Evolutionary conservation across 2,888 invertebrate species (phyloP).

Genomic region (Megalurothrips usitatus): DNA sequence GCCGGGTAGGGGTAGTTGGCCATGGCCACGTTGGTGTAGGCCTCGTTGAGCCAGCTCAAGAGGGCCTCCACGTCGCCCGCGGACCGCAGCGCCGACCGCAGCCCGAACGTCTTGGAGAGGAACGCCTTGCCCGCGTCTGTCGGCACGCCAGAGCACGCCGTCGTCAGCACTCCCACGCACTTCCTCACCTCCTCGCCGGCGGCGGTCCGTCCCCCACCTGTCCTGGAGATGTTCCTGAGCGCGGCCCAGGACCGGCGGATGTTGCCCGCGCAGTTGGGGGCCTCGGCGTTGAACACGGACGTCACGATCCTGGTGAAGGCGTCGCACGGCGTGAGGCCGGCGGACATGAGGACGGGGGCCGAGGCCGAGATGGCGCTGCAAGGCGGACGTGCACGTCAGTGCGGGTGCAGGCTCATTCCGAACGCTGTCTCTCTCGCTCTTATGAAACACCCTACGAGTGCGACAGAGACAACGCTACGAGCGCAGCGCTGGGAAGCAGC

Average conservation of each 20-base stretch:
- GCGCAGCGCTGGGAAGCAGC: too few species aligned
- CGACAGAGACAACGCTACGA: too few species aligned
- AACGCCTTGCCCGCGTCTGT: conserved; percentile 63
- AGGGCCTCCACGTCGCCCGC: conserved; percentile 54
- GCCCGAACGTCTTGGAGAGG: conserved; percentile 66
- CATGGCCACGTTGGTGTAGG: conserved; percentile 84
- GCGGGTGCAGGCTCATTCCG: too few species aligned
- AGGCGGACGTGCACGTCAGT: too few species aligned
- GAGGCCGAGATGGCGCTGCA: conserved; percentile 84
- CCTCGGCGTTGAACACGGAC: conserved; percentile 61
- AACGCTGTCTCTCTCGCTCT: too few species aligned
- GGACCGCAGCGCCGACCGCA: conserved; percentile 67
- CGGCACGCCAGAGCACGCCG: background rate
- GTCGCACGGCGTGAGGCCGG: conserved; percentile 71
- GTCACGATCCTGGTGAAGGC: conserved; percentile 74
- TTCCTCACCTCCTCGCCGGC: too few species aligned
- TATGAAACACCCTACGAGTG: too few species aligned
- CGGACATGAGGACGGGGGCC: conserved; percentile 85
- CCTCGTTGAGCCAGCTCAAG: conserved; percentile 64
- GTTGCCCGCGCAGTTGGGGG: conserved; percentile 60
- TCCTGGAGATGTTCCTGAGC: conserved; percentile 52
- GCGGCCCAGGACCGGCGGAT: conserved; percentile 74
- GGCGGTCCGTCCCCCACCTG: conserved; percentile 49
- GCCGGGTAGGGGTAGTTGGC: conserved; percentile 90
- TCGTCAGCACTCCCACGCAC: too few species aligned